These are phyloP conservation scores for Neofelis nebulosa DNA, from an alignment of 2,113 vertebrate genomes.

Conservation along the genomic window DNA sequence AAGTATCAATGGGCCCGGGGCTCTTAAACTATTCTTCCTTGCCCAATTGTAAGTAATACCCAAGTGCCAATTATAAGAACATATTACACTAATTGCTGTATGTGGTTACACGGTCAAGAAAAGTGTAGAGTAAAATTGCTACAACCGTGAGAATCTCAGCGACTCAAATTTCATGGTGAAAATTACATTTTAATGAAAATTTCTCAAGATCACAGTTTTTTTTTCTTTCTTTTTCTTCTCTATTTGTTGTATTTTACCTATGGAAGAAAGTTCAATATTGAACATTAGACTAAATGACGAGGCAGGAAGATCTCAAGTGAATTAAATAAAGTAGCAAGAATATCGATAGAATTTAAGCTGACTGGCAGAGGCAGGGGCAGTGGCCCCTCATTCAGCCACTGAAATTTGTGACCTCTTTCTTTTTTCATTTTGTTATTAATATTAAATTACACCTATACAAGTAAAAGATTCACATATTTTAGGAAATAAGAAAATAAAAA, in stretches of 20 bases:
- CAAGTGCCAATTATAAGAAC: background rate
- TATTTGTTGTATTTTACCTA: constrained; percentile 9
- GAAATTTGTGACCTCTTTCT: background rate
- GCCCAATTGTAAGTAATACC: background rate
- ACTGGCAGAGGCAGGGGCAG: background rate
- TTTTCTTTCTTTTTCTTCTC: background rate
- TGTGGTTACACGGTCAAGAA: background rate
- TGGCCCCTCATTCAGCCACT: background rate
- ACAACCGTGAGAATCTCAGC: background rate
- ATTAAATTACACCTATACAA: background rate
- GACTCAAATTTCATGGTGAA: background rate
- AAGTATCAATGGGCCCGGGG: background rate
- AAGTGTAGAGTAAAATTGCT: background rate
- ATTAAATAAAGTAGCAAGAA: background rate
- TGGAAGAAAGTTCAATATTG: background rate
- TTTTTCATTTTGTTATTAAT: background rate
- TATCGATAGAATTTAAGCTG: background rate
- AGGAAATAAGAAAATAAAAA: background rate
- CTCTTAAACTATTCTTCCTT: background rate
- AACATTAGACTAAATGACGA: background rate
- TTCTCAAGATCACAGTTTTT: background rate
- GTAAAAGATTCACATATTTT: background rate
- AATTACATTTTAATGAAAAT: background rate
- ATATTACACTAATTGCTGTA: background rate
- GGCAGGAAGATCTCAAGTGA: background rate